Evolutionary conservation across 2,888 invertebrate genomes (phyloP), one percentile per base, ranked within the genome.

Genomic region (Doris montereyensis): DNA sequence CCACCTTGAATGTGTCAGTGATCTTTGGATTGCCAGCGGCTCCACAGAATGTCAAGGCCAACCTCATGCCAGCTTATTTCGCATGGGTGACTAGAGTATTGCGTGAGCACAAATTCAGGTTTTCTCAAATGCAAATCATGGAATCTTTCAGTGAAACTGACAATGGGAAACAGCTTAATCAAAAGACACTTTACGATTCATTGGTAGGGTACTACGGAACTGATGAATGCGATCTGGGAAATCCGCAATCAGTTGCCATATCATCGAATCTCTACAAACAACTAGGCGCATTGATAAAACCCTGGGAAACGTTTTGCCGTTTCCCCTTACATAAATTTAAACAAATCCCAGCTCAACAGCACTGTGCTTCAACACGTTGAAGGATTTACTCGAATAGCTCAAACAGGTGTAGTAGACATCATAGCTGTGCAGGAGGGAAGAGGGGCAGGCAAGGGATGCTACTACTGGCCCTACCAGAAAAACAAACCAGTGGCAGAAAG

Each of bases 341-440:
- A 81, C 62, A 32, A 70, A 5, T 70, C 77, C 0, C 79, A 79
- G 65, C 52, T 78, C 5, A 85, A 85, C 75, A 78, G 81, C 28
- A 82, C 85, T 0, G 58, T 86, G 4, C 72, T 58, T n/a, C 82
- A 85, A 10, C 84, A 86, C 67, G 81, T 85, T 13, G 30, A 79
- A 13, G 86, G 86, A 32, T 85, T 87, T 73, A 76, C 28, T 71
- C 57, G 17, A 60, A 58, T 88, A 21, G 84, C 81, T 10, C 70
- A 65, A 4, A 78, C 82, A 1, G 67, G 77, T 0, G 67, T 41
- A 28, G 81, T 85, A 26, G 86, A 87, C 80, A 78, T 87, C 70
- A 83, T 88, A n/a, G 84, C 86, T 58, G 85, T 88, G 10, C 84
- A 86, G 77, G 88, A 88, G 80, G 87, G 88, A 1, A 83, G 87